A percentile compares a stretch with the other conserved stretches of the same genome.
Conservation (phyloP, 2,797 vertebrate genomes). For the Malacoraja senta region DNA sequence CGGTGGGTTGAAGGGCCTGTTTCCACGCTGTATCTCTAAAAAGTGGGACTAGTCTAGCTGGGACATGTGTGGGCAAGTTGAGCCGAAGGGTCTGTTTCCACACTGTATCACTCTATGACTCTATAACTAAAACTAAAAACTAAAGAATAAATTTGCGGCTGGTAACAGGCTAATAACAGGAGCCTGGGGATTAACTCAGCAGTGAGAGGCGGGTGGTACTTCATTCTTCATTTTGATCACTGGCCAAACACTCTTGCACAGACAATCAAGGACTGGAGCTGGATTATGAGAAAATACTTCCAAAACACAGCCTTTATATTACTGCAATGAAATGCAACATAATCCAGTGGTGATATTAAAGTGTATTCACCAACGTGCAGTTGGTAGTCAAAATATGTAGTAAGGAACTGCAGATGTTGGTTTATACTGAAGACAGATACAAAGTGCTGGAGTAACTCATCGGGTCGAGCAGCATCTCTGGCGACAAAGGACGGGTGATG, state of each 20-base stretch:
- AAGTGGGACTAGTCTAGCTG: no score
- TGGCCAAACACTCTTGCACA: neutral
- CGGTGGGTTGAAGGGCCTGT: no score
- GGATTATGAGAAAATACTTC: neutral
- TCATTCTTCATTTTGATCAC: neutral
- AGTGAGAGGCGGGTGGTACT: neutral
- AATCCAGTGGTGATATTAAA: neutral
- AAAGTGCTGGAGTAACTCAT: no score
- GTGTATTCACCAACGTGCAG: neutral
- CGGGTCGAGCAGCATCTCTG: no score
- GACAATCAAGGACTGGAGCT: neutral
- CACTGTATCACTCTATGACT: no score
- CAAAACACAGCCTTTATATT: neutral
- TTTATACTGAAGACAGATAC: no score
- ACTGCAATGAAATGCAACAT: neutral
- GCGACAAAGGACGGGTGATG: no score
- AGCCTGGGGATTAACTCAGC: neutral
- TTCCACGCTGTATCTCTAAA: no score
- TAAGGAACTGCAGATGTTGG: no score
- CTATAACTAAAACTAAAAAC: no score
- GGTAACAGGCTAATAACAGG: neutral
- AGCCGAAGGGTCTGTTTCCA: no score
- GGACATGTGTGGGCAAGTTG: no score
- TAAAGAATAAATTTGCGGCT: neutral
- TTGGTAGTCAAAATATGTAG: neutral